Evolutionary conservation across 1,140 invertebrate genomes (phyloP).

Genomic region (Bombus soroeensis): DNA sequence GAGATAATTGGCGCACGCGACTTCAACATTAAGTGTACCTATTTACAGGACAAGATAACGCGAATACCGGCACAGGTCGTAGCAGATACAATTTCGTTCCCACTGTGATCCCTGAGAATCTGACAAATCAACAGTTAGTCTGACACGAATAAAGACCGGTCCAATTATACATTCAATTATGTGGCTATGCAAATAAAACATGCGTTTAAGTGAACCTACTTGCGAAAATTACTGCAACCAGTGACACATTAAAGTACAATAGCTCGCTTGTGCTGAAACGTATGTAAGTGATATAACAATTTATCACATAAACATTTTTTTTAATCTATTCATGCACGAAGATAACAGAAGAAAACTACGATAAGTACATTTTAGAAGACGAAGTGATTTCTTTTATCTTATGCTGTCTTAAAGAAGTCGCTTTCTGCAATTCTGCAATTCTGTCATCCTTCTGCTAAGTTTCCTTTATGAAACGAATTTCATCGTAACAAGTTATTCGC

Average conservation of each 20-base stretch:
- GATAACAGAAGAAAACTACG: too few species aligned
- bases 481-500: too few species aligned
- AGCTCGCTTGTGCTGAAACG: not conserved
- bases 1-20: conserved; percentile 36
- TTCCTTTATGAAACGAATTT: too few species aligned
- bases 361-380: too few species aligned
- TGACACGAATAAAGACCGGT: not conserved
- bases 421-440: too few species aligned
- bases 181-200: not conserved
- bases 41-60: not conserved
- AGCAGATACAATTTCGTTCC: not conserved
- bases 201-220: not conserved
- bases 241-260: too few species aligned
- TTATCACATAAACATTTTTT: too few species aligned
- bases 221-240: not conserved
- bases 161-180: not conserved
- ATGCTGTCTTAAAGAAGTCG: too few species aligned
- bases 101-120: conserved; percentile 18
- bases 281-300: not conserved
- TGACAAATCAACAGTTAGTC: conserved; percentile 12
- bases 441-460: too few species aligned
- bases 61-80: not conserved
- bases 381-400: too few species aligned
- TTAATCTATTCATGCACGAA: too few species aligned
- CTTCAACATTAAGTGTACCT: not conserved